Percentiles rank a stretch among this genome's conserved stretches.
phyloP scores from a whole-genome alignment of 2,888 invertebrate genomes.

The Megamerina dolium region DNA sequence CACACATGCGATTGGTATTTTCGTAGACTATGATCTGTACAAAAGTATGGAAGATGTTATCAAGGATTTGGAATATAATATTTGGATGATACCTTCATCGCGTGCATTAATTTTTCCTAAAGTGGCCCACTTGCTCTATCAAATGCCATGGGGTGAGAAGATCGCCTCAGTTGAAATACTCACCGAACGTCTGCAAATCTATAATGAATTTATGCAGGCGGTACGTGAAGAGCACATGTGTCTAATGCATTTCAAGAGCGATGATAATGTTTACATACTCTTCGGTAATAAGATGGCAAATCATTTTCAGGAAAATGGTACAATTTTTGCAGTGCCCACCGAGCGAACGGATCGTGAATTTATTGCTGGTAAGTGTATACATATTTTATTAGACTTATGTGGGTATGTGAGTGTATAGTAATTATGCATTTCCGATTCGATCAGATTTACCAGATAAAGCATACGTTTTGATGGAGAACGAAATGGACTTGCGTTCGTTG shows the following conservation, averaged over 20 bases:
- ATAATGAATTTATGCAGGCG: conserved; percentile 46
- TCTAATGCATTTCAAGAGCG: conserved; percentile 45
- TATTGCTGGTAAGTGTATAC: conserved; percentile 32
- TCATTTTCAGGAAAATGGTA: conserved; percentile 44
- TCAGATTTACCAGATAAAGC: conserved; percentile 44
- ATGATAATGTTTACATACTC: conserved; percentile 43
- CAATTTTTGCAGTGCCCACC: conserved; percentile 44
- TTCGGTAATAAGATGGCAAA: conserved; percentile 43
- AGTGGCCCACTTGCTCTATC: conserved; percentile 44
- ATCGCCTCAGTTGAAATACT: conserved; percentile 48
- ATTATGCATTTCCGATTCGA: too few species aligned
- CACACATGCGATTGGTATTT: conserved; percentile 43
- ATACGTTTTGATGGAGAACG: conserved; percentile 43
- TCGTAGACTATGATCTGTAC: conserved; percentile 42
- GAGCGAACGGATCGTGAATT: conserved; percentile 36
- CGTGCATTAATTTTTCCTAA: conserved; percentile 40
- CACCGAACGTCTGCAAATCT: conserved; percentile 40
- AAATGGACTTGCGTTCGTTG: conserved; percentile 37
- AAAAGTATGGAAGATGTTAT: conserved; percentile 35
- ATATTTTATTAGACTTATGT: too few species aligned
- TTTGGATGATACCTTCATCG: conserved; percentile 45
- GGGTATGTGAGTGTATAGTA: too few species aligned
- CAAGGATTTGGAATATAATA: conserved; percentile 44
- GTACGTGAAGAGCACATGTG: conserved; percentile 45
- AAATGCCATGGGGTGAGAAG: conserved; percentile 48